phyloP scores from a whole-genome alignment of 2,113 vertebrate genomes.

The Euleptes europaea region DNA sequence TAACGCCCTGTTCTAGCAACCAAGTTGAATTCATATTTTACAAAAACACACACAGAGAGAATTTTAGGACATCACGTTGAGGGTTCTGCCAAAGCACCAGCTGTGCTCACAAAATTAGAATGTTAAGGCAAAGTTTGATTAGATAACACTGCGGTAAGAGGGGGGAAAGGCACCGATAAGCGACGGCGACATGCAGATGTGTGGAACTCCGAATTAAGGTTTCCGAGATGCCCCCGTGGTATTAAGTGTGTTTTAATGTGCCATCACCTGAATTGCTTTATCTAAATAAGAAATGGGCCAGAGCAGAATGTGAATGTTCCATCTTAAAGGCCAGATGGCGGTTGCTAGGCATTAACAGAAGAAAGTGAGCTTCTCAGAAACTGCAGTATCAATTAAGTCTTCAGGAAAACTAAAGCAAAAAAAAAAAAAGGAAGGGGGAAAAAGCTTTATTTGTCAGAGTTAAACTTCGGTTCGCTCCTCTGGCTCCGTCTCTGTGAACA shows the following conservation, averaged over 20 bases:
- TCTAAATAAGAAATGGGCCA: conserved; percentile 36
- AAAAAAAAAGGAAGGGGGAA: too few relatives aligned
- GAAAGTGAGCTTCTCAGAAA: conserved; percentile 44
- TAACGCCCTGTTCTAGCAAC: not conserved
- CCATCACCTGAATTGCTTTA: conserved; percentile 55
- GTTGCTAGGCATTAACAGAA: conserved; percentile 29
- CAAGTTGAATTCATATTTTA: not conserved
- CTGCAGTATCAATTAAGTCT: conserved; percentile 40
- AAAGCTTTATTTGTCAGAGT: not conserved
- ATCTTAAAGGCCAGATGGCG: conserved; percentile 44
- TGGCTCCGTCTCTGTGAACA: not conserved
- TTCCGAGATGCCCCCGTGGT: conserved; percentile 38
- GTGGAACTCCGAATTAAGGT: conserved; percentile 44
- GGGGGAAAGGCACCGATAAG: conserved; percentile 8
- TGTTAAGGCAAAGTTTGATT: conserved; percentile 32
- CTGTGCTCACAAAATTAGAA: conserved; percentile 3
- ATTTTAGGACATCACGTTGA: conserved; percentile 6
- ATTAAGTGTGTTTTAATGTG: conserved; percentile 34
- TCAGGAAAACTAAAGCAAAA: not conserved
- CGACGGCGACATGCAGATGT: conserved; percentile 34
- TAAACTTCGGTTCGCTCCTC: not conserved
- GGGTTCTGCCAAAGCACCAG: not conserved
- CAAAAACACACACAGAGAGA: not conserved
- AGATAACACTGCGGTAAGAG: conserved; percentile 29
- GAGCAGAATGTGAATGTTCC: conserved; percentile 5